Base-by-base conservation (phyloP, 2,113 vertebrate genomes). In the Meriones unguiculatus region DNA sequence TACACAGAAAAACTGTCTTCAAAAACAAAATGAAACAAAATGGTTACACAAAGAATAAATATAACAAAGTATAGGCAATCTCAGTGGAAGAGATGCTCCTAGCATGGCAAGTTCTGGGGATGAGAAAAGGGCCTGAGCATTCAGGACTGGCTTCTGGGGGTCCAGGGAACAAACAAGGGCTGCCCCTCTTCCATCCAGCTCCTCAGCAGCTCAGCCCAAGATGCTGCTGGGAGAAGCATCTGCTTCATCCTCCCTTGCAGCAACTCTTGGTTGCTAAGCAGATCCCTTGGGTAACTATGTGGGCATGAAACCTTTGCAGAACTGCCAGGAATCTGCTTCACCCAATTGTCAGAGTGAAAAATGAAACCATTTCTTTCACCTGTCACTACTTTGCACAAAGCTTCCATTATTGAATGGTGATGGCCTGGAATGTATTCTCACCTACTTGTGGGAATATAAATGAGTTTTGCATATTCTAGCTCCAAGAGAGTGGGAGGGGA, bases 241-340 rank as follows among this genome's bases (percentile, higher is more conserved):
- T 95, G 96, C 85, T 82, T 94, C 78, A 57, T 77, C 82, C 46
- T 93, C 92, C 70, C 85, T 92, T 90, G 80, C 98, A 98, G 96
- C 81, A 95, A 96, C 80, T 98, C 96, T 97, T 97, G 76, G 98
- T 98, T 98, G 98, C 98, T 99, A 99, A 98, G 98, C 97, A 98
- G 97, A 95, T 95, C 96, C 91, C 94, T 87, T 77, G 95, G 93
- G 98, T 98, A 98, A 98, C 98, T 98, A 98, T 98, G 98, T 98
- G 98, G 98, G 98, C 98, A 98, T 97, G 92, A 98, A 98, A 97
- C 89, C 92, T 97, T 98, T 97, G 97, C 94, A 98, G 98, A 98
- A 98, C 97, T 98, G 98, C 97, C 96, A 97, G 97, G 96, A 96
- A 98, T 97, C 96, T 97, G 97, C 97, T 98, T 99, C 97, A 98